Percentiles rank a stretch among this genome's conserved stretches.
phyloP scores from a whole-genome alignment of 2,888 invertebrate species.

The Microctonus brassicae region DNA sequence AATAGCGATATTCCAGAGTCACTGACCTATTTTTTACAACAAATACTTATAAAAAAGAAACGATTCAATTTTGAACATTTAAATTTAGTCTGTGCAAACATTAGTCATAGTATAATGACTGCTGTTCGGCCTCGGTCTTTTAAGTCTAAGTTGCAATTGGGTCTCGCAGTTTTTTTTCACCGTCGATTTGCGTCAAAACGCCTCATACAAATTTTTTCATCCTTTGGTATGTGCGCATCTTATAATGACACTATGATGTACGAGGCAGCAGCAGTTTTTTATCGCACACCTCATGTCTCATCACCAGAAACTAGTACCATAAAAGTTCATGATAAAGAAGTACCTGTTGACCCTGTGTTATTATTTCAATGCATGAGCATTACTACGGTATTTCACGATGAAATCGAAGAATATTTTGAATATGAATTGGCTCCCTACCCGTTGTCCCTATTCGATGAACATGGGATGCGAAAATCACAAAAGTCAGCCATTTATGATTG shows the following conservation, averaged over 20 bases:
- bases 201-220: constrained; percentile 20
- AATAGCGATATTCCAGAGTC: constrained; percentile 2
- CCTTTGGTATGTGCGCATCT: constrained; percentile 14
- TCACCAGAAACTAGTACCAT: constrained; percentile 10
- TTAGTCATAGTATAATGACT: constrained; percentile 2
- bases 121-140: constrained; percentile 1
- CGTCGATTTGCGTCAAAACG: constrained; percentile 20
- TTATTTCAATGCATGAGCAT: constrained; percentile 45
- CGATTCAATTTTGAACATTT: background rate
- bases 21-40: background rate
- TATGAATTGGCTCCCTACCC: constrained; percentile 47
- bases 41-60: background rate
- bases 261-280: constrained; percentile 28
- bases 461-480: constrained; percentile 41
- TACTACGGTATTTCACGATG: constrained; percentile 37
- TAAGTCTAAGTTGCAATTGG: constrained; percentile 23
- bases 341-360: constrained; percentile 39
- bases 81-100: constrained; percentile 1
- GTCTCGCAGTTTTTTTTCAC: constrained; percentile 11
- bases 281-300: background rate
- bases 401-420: constrained; percentile 41
- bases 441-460: constrained; percentile 46
- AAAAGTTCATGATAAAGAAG: constrained; percentile 24
- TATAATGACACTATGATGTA: too few relatives aligned
- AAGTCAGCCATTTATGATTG: constrained; percentile 44